Base-by-base conservation (phyloP, 2,113 vertebrate species). In the Geothlypis trichas region DNA sequence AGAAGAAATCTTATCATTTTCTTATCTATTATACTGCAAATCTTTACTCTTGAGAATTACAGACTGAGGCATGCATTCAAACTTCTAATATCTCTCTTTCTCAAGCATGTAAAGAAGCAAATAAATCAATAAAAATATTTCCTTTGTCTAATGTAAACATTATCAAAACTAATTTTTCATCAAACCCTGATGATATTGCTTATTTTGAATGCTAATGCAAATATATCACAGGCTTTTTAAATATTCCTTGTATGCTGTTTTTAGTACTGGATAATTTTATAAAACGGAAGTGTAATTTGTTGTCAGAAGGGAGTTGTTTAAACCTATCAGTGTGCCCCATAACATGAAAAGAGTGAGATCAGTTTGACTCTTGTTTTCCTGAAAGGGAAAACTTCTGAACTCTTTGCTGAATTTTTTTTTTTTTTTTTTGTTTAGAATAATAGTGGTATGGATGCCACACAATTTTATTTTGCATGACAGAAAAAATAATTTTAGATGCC, bases 251-350 rank as follows among this genome's bases (percentile, higher is more conserved):
- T 37, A 30, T 51, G 5, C 5, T 71, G 9, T 30, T 18, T 79
- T 9, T 71, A 84, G 30, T 2, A 66, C 21, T 41, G 28, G 8
- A 33, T 20, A 46, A 51, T 66, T 87, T 61, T 71, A 11, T 76
- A 11, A 57, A 80, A 2, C 35, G 5, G n/a, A 61, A 66, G 16
- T 30, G 16, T 12, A 87, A 46, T 71, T 46, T 76, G 4, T 51
- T 26, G 54, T 80, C 33, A 46, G 16, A 75, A 87, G 46, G 10
- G 11, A 57, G 28, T 57, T 80, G 7, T 19, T 87, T 80, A 62
- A 79, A 75, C 3, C 5, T 41, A 41, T 33, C 12, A 33, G 6
- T 61, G 51, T 0, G 0, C 1, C 11, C 6, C 15, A 44, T 22
- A 39, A 39, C 19, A 59, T 4, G 1, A 13, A 47, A 57, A 46